phyloP scores from a whole-genome alignment of 2,113 vertebrate species.

The Leucosticte australis region DNA sequence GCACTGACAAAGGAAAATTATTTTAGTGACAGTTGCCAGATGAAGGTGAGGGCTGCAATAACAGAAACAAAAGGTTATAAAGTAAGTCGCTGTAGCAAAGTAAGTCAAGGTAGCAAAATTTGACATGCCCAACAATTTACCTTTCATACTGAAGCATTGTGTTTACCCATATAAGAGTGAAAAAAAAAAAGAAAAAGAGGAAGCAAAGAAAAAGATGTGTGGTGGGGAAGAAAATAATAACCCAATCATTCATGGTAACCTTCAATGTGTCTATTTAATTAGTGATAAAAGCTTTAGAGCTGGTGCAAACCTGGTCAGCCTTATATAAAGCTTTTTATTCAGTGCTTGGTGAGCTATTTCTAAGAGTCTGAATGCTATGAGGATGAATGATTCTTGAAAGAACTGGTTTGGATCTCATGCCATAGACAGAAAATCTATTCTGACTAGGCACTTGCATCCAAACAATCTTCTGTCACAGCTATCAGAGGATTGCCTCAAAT shows the following conservation, averaged over 20 bases:
- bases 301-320: neutral
- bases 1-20: neutral
- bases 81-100: neutral
- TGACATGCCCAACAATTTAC: neutral
- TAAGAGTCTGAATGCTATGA: neutral
- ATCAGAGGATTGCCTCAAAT: neutral
- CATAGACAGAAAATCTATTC: conserved; percentile 48
- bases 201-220: fast-evolving
- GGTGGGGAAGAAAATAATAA: neutral
- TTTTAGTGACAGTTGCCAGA: neutral
- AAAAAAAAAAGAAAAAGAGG: too few relatives aligned
- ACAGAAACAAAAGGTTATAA: conserved; percentile 25
- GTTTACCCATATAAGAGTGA: neutral
- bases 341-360: neutral
- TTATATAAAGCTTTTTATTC: conserved; percentile 30
- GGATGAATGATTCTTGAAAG: conserved; percentile 30
- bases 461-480: conserved; percentile 9
- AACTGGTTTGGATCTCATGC: neutral
- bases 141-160: neutral
- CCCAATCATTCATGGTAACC: neutral
- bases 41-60: neutral
- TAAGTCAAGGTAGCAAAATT: conserved; percentile 27
- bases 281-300: neutral
- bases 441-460: neutral
- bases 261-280: neutral